A percentile compares a stretch with the other conserved stretches of the same genome.
Conservation (phyloP, 2,113 vertebrate species). For the Psilopsiagon aymara region DNA sequence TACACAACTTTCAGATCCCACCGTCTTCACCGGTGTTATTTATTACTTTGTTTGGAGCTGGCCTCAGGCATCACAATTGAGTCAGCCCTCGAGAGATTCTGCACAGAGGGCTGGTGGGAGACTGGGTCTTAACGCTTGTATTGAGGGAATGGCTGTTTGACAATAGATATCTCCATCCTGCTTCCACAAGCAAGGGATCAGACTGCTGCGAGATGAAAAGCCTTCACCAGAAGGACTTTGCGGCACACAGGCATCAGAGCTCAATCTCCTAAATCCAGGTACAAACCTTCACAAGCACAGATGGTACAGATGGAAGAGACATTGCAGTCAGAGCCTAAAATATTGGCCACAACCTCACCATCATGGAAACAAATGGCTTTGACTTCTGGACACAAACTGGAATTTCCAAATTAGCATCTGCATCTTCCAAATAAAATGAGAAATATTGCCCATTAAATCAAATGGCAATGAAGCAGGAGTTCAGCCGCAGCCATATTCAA, state of each 20-base stretch:
- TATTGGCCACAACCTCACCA: not conserved
- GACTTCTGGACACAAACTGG: not conserved
- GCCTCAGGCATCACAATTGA: not conserved
- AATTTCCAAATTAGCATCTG: slow-evolving; percentile 10
- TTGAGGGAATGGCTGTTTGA: not conserved
- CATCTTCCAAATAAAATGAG: slow-evolving; percentile 9
- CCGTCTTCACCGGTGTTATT: not conserved
- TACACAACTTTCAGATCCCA: not conserved
- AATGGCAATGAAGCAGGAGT: not conserved
- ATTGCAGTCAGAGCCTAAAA: not conserved
- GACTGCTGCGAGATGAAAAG: not conserved
- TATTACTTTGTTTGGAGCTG: not conserved
- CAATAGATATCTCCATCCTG: not conserved
- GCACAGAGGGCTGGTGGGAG: not conserved
- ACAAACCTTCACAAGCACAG: not conserved
- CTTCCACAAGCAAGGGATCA: not conserved
- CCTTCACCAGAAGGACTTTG: not conserved
- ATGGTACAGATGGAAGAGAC: not conserved
- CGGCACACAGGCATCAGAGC: not conserved
- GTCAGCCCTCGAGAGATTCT: not conserved
- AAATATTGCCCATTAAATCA: slow-evolving; percentile 45
- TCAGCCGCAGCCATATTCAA: not conserved
- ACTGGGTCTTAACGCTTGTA: not conserved
- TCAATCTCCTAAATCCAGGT: not conserved
- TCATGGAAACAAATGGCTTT: not conserved